Evolutionary conservation across 2,113 vertebrate species (phyloP).

Genomic region (Setophaga coronata): DNA sequence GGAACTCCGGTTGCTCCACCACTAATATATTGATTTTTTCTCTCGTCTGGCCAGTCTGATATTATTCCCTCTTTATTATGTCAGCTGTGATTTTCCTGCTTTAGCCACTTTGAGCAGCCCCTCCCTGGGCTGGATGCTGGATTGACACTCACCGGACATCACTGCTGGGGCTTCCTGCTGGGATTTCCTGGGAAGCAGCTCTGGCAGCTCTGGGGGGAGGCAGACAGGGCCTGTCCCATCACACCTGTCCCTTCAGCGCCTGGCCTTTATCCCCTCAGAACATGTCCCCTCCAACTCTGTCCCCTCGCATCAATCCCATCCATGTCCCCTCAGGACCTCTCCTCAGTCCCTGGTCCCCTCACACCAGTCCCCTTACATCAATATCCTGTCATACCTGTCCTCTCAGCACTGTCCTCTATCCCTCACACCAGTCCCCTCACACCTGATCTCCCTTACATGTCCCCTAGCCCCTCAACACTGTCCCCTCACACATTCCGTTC

Average conservation of each 20-base stretch:
- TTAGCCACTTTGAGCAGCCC: rapidly evolving
- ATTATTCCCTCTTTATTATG: not conserved
- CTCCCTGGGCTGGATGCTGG: rapidly evolving
- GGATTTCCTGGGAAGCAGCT: not conserved
- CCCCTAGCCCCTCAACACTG: not conserved
- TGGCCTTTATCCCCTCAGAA: not conserved
- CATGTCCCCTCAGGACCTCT: not conserved
- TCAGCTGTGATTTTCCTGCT: not conserved
- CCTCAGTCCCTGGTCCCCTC: not conserved
- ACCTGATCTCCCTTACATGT: not conserved
- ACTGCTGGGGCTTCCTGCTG: not conserved
- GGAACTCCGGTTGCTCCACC: not conserved
- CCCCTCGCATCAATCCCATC: not conserved
- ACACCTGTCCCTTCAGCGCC: too few species aligned
- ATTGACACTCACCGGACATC: rapidly evolving
- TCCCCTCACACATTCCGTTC: too few species aligned
- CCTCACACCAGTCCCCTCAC: not conserved
- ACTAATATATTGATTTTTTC: rapidly evolving
- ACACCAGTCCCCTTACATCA: not conserved
- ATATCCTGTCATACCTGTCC: not conserved
- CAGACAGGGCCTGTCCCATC: not conserved
- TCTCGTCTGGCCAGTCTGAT: not conserved
- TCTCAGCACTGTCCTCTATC: not conserved
- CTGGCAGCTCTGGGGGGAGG: not conserved
- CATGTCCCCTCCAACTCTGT: not conserved